phyloP scores from a whole-genome alignment of 2,797 vertebrate species.

The Miichthys miiuy region DNA sequence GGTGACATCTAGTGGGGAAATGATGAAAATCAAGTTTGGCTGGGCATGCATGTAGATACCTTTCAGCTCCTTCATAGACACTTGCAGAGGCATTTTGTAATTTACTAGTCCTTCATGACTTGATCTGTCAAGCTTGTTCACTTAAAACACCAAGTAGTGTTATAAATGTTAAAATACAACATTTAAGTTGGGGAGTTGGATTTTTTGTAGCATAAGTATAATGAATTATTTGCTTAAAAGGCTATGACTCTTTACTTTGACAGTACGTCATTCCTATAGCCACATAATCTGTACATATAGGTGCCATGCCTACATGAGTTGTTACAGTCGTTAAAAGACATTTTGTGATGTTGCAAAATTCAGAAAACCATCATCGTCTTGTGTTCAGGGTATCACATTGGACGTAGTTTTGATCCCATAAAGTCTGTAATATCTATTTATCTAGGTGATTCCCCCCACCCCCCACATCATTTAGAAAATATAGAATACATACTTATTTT shows the following conservation, averaged over 20 bases:
- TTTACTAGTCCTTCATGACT: neutral
- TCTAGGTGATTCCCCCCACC: too few relatives aligned
- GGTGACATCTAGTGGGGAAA: slow-evolving; percentile 79
- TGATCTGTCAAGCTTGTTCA: neutral
- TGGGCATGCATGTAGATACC: neutral
- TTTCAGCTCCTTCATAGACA: neutral
- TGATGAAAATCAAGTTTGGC: neutral
- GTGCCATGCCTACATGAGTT: neutral
- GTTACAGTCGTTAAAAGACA: neutral
- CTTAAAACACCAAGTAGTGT: neutral
- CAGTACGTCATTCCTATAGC: neutral
- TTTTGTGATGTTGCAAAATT: neutral
- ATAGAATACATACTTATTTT: neutral
- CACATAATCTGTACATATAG: neutral
- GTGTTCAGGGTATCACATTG: neutral
- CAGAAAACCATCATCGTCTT: neutral
- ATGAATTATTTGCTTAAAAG: neutral
- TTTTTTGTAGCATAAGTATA: neutral
- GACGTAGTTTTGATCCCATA: neutral
- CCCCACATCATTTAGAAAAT: neutral
- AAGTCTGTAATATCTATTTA: too few relatives aligned
- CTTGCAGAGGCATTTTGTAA: neutral
- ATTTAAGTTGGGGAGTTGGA: neutral
- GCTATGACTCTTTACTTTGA: neutral
- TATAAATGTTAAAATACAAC: neutral